Evolutionary conservation across 2,797 vertebrate genomes (phyloP).

Genomic region (Cottoperca gobio): DNA sequence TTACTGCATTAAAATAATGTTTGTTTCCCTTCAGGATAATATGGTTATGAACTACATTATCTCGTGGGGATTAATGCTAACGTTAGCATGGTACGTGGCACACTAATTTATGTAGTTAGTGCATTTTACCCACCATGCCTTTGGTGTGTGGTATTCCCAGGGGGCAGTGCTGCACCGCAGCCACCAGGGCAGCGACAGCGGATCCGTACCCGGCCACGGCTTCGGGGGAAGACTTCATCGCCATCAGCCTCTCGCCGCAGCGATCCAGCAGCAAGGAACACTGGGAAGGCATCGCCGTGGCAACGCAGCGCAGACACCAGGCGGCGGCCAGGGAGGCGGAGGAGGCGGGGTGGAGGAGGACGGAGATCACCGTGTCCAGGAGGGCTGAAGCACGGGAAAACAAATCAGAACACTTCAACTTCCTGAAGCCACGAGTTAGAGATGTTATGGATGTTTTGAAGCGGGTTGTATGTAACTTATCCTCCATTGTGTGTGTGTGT

Average conservation of each 20-base stretch:
- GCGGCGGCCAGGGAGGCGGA: constrained; percentile 89
- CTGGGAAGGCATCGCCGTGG: constrained; percentile 87
- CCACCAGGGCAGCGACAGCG: constrained; percentile 90
- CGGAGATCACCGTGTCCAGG: constrained; percentile 88
- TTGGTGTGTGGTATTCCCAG: constrained; percentile 93
- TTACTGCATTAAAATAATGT: too few species aligned
- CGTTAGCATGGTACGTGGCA: not conserved
- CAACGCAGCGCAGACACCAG: constrained; percentile 92
- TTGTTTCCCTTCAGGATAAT: too few species aligned
- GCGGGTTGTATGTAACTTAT: too few species aligned
- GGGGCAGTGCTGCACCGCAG: constrained; percentile 89
- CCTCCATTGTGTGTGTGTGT: constrained; percentile 2
- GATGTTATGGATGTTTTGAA: too few species aligned
- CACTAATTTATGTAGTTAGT: too few species aligned
- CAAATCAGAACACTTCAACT: too few species aligned
- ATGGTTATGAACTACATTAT: too few species aligned
- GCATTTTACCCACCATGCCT: constrained; percentile 86
- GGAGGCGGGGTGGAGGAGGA: constrained; percentile 87
- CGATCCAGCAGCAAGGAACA: constrained; percentile 88
- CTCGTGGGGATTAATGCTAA: too few species aligned
- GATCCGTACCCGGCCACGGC: constrained; percentile 92
- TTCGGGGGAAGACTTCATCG: constrained; percentile 90
- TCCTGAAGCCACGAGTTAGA: too few species aligned
- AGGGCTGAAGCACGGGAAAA: constrained; percentile 77
- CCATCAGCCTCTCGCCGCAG: constrained; percentile 87